A percentile compares a stretch with the other conserved stretches of the same genome.
These are phyloP conservation scores for Austrofundulus limnaeus DNA, from an alignment of 2,113 vertebrate genomes.

Conservation along the genomic window DNA sequence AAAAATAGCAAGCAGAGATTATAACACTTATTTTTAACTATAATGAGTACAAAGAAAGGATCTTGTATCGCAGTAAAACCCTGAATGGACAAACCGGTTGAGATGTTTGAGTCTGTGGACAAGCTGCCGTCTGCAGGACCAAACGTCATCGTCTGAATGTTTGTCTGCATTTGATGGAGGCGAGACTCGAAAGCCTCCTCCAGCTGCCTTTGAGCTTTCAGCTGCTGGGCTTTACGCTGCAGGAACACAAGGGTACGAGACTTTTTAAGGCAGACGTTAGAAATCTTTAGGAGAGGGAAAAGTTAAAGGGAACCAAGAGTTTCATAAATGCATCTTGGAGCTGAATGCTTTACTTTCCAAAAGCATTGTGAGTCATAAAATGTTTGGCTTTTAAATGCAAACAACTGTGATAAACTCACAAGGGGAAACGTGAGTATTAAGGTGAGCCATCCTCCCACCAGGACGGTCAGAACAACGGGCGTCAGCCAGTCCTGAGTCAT, in stretches of 20 bases:
- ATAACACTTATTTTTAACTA: background rate
- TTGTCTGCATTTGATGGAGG: constrained; percentile 66
- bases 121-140: constrained; percentile 29
- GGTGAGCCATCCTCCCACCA: constrained; percentile 86
- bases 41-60: background rate
- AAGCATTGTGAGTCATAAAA: too few species aligned
- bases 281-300: background rate
- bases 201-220: constrained; percentile 73
- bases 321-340: background rate
- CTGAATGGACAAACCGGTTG: constrained; percentile 29
- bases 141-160: constrained; percentile 26
- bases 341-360: too few species aligned
- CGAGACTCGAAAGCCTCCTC: constrained; percentile 77
- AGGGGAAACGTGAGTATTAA: constrained; percentile 76
- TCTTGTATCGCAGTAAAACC: background rate
- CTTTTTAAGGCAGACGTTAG: too few species aligned
- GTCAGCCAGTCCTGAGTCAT: constrained; percentile 79
- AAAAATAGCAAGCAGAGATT: background rate
- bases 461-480: constrained; percentile 71
- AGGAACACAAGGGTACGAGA: background rate
- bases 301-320: background rate
- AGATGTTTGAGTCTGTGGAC: constrained; percentile 36
- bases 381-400: background rate
- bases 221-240: constrained; percentile 69
- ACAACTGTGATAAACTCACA: constrained; percentile 46